Percentiles rank a stretch among this genome's conserved stretches.
These are phyloP conservation scores for Excalfactoria chinensis DNA, from an alignment of 2,113 vertebrate species.

Conservation along the genomic window DNA sequence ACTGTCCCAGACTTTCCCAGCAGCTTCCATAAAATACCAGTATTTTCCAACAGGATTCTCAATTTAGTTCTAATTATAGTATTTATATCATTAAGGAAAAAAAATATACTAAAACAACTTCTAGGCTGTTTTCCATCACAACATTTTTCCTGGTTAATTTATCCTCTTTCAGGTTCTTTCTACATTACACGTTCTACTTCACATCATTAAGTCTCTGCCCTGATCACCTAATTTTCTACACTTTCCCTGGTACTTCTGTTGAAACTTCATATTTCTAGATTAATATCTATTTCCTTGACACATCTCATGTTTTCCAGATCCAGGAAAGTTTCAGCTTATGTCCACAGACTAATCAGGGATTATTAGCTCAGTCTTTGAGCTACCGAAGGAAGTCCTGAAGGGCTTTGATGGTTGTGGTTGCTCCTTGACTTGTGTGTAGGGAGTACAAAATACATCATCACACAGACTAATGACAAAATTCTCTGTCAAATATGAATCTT, in stretches of 20 bases:
- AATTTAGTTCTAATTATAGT: constrained; percentile 10
- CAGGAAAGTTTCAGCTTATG: neutral
- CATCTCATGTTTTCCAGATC: neutral
- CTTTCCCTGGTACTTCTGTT: too few relatives aligned
- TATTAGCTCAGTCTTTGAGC: too few relatives aligned
- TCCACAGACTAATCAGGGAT: rapidly evolving
- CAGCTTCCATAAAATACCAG: neutral
- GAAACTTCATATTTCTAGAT: neutral
- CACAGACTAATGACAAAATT: neutral
- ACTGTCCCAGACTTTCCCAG: neutral
- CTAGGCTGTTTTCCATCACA: neutral
- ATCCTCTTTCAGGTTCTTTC: too few relatives aligned
- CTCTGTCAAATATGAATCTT: neutral
- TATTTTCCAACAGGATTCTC: neutral
- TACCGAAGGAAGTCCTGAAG: neutral
- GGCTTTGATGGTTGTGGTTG: neutral
- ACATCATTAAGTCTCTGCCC: too few relatives aligned
- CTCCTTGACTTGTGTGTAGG: neutral
- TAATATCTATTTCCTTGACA: neutral
- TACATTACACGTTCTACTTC: too few relatives aligned
- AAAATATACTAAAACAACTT: neutral
- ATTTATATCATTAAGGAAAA: neutral
- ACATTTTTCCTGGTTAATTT: too few relatives aligned
- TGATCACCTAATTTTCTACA: too few relatives aligned
- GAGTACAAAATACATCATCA: neutral